phyloP scores from a whole-genome alignment of 1,140 invertebrate species.

The Stenopsyche tienmushanensis region DNA sequence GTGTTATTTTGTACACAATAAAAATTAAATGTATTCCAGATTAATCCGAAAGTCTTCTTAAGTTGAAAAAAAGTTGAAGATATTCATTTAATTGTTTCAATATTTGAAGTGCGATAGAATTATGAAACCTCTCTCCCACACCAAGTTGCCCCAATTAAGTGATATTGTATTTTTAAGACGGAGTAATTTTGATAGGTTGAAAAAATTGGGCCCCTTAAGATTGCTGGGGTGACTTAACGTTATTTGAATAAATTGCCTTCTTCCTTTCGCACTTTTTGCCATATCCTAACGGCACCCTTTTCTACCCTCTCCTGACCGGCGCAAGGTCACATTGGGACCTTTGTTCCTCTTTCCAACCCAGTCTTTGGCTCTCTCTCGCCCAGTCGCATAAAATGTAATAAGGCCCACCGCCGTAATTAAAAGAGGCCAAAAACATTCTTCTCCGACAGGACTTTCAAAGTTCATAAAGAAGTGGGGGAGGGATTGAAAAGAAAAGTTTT shows the following conservation, averaged over 20 bases:
- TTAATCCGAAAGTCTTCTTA: too few species aligned
- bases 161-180: conserved; percentile 24
- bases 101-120: too few species aligned
- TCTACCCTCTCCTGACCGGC: neutral
- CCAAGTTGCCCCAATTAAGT: conserved; percentile 15
- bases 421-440: conserved; percentile 17
- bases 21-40: too few species aligned
- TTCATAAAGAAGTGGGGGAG: neutral
- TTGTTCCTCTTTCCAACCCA: neutral
- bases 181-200: neutral
- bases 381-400: conserved; percentile 4
- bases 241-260: conserved; percentile 26
- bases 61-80: too few species aligned
- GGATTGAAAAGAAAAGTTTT: conserved; percentile 1
- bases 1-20: too few species aligned
- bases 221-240: conserved; percentile 17
- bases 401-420: conserved; percentile 17
- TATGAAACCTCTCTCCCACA: too few species aligned
- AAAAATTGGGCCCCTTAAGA: neutral
- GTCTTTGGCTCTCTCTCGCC: neutral
- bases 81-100: too few species aligned
- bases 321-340: neutral
- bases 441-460: neutral
- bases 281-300: conserved; percentile 10
- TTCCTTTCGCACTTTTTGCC: conserved; percentile 5